phyloP scores from a whole-genome alignment of 2,797 vertebrate species.

The Melanotaenia parkinsoni region DNA sequence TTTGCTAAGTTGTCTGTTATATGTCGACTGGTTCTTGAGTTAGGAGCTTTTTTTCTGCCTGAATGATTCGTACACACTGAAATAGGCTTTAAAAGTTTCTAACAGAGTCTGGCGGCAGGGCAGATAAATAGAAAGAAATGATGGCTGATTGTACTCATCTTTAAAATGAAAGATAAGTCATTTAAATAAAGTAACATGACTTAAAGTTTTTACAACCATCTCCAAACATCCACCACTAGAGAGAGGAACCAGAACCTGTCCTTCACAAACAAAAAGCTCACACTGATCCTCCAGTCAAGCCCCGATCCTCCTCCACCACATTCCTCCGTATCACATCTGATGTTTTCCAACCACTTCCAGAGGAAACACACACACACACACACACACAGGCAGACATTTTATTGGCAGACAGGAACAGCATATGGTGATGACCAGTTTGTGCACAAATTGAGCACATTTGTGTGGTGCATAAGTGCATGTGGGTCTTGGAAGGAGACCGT shows the following conservation, averaged over 20 bases:
- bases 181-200: too few relatives aligned
- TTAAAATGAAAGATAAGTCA: too few relatives aligned
- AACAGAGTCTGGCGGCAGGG: background rate
- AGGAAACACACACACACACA: conserved; percentile 21
- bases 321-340: conserved; percentile 62
- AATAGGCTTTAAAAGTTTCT: background rate
- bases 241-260: too few relatives aligned
- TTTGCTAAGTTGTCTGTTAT: too few relatives aligned
- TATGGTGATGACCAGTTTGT: conserved; percentile 80
- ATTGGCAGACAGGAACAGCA: conserved; percentile 78
- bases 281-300: background rate
- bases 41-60: too few relatives aligned
- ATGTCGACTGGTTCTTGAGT: too few relatives aligned
- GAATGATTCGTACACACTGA: too few relatives aligned
- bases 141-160: too few relatives aligned
- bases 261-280: too few relatives aligned
- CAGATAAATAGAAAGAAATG: too few relatives aligned
- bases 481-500: conserved; percentile 67
- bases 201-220: too few relatives aligned
- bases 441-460: conserved; percentile 75
- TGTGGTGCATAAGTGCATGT: conserved; percentile 55
- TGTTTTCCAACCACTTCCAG: conserved; percentile 54
- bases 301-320: conserved; percentile 1
- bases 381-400: conserved; percentile 47
- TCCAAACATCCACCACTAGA: background rate